A percentile compares a stretch with the other conserved stretches of the same genome.
phyloP scores from a whole-genome alignment of 2,113 vertebrate species.

The Eolophus roseicapilla region DNA sequence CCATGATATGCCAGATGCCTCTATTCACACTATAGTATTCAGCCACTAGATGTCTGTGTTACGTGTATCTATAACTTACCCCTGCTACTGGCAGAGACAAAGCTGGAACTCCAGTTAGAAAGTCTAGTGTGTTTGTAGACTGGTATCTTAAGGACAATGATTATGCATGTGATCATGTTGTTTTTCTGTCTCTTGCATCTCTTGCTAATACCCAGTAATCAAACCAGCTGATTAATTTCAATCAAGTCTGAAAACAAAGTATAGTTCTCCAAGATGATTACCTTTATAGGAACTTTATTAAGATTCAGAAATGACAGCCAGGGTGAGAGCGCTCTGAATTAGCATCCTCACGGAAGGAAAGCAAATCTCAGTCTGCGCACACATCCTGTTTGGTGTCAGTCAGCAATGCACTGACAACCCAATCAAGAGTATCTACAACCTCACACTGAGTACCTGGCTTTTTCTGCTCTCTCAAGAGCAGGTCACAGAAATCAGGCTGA shows the following conservation, averaged over 20 bases:
- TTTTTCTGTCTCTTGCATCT: not conserved
- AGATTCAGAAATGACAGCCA: not conserved
- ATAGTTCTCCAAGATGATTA: not conserved
- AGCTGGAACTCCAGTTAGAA: not conserved
- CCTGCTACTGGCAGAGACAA: not conserved
- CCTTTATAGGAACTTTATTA: not conserved
- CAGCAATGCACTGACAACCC: not conserved
- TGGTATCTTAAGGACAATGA: not conserved
- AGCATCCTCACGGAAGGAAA: not conserved
- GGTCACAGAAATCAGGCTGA: not conserved
- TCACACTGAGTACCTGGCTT: not conserved
- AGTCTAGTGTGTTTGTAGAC: not conserved
- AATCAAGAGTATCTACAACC: not conserved
- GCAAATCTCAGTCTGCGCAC: not conserved
- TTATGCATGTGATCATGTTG: not conserved
- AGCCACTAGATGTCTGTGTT: not conserved
- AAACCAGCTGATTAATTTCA: conserved; percentile 8
- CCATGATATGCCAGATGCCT: not conserved
- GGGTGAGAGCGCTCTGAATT: not conserved
- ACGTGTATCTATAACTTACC: accelerated
- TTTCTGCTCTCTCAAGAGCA: not conserved
- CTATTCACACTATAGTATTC: not conserved
- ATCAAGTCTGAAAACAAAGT: not conserved
- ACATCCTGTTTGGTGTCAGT: not conserved
- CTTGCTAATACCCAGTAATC: not conserved